A percentile compares a stretch with the other conserved stretches of the same genome.
Conservation (phyloP, 2,888 invertebrate species). For the Anoplius nigerrimus region DNA sequence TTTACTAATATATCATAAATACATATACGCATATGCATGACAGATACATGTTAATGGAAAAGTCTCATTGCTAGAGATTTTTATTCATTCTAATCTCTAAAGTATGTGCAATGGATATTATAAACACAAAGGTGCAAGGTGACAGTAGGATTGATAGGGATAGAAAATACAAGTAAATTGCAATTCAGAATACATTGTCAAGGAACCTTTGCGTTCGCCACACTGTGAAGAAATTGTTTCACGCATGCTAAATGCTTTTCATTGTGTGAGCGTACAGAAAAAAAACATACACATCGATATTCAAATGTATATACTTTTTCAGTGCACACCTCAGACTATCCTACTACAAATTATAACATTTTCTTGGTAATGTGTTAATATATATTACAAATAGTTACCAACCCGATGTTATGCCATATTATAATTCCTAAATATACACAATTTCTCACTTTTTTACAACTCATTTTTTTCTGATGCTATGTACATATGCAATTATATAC, state of each 20-base stretch:
- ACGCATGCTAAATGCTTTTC: background rate
- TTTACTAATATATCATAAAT: background rate
- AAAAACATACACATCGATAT: background rate
- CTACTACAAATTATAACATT: constrained; percentile 27
- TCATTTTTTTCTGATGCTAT: constrained; percentile 15
- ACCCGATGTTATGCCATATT: constrained; percentile 42
- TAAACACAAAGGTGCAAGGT: too few species aligned
- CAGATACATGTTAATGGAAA: constrained; percentile 1
- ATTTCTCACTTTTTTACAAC: constrained; percentile 13
- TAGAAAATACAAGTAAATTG: too few species aligned
- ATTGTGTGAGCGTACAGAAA: background rate
- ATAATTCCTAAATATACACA: constrained; percentile 21
- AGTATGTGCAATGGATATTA: background rate
- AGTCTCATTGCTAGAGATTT: background rate
- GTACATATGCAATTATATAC: constrained; percentile 2
- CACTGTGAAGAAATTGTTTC: background rate
- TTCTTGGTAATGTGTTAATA: constrained; percentile 52
- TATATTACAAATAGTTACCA: constrained; percentile 62
- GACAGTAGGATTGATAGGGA: too few species aligned
- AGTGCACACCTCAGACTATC: constrained; percentile 12
- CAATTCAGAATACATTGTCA: background rate
- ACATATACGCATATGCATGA: background rate
- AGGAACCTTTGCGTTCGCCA: background rate
- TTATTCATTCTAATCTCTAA: background rate
- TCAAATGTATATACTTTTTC: too few species aligned